These are phyloP conservation scores for Loriculus beryllinus DNA, from an alignment of 2,797 vertebrate genomes.

Conservation along the genomic window DNA sequence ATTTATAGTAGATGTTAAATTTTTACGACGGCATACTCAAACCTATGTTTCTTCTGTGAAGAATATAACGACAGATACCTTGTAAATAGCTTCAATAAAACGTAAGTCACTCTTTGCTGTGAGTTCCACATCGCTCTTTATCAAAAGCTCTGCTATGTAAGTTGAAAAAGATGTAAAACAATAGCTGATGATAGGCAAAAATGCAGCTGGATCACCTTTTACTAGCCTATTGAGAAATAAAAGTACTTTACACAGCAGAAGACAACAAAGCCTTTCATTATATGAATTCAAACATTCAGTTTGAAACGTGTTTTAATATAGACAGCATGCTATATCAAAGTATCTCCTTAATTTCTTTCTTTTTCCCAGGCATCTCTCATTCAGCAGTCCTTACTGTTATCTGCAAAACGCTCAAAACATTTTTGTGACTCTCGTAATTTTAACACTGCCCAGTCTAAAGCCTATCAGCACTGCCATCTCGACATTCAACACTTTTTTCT, in stretches of 20 bases:
- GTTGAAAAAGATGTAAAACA: conserved; percentile 89
- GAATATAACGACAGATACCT: conserved; percentile 76
- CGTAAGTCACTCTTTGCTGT: conserved; percentile 89
- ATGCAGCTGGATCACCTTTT: conserved; percentile 87
- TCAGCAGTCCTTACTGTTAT: neutral
- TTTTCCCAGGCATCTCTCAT: neutral
- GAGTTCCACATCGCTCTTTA: conserved; percentile 83
- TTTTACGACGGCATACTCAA: neutral
- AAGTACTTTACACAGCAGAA: neutral
- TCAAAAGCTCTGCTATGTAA: conserved; percentile 82
- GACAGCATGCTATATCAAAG: neutral
- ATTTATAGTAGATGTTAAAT: neutral
- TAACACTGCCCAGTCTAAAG: neutral
- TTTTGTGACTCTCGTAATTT: neutral
- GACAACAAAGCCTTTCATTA: neutral
- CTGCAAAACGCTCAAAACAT: neutral
- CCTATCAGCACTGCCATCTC: neutral
- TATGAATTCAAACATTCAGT: neutral
- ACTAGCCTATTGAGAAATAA: conserved; percentile 78
- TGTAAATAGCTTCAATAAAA: conserved; percentile 90
- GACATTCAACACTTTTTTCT: neutral
- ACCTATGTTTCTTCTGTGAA: neutral
- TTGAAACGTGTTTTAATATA: neutral
- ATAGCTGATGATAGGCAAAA: conserved; percentile 89
- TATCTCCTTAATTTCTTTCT: neutral